Evolutionary conservation across 2,888 invertebrate species (phyloP).

Genomic region (Drosophila neonasuta): DNA sequence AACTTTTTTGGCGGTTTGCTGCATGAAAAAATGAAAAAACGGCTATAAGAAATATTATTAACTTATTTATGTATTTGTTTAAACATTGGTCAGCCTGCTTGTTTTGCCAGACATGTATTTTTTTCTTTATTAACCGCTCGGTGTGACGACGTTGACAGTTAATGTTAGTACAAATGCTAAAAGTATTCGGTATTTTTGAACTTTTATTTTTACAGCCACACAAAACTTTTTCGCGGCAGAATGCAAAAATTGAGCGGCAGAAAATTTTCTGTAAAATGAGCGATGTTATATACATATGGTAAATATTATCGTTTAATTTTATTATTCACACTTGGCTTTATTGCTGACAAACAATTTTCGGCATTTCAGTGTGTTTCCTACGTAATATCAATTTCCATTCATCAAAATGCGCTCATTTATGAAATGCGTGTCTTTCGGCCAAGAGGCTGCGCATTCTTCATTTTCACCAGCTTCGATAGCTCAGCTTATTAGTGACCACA

Average conservation of each 20-base stretch:
- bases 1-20: no score
- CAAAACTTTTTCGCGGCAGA: background rate
- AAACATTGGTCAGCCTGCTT: no score
- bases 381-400: conserved; percentile 15
- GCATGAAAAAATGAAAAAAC: no score
- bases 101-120: no score
- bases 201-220: background rate
- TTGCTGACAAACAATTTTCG: conserved; percentile 22
- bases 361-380: conserved; percentile 42
- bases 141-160: no score
- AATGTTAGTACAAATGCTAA: no score
- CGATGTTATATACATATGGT: background rate
- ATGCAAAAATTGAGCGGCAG: background rate
- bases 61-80: no score
- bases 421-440: conserved; percentile 50
- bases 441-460: conserved; percentile 43
- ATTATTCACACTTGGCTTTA: background rate
- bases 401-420: conserved; percentile 66
- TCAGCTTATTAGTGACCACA: conserved; percentile 60
- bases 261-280: background rate
- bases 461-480: conserved; percentile 2
- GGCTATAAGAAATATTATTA: no score
- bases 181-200: background rate
- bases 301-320: background rate
- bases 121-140: no score